phyloP scores from a whole-genome alignment of 2,113 vertebrate species.

The Dinomys branickii region DNA sequence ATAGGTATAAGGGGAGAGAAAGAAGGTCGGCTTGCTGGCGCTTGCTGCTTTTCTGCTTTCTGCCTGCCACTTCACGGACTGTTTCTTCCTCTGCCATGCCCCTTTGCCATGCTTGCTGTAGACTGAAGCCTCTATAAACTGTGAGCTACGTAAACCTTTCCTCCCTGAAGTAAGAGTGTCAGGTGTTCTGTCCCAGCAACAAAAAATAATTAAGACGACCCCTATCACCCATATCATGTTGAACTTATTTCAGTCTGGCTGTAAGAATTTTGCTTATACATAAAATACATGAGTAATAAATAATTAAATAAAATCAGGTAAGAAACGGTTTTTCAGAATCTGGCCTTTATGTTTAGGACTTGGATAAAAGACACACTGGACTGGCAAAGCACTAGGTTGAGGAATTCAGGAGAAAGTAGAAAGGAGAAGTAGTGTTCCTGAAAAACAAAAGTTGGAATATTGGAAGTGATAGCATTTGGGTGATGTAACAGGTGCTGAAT shows the following conservation, averaged over 20 bases:
- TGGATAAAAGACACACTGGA: conserved; percentile 10
- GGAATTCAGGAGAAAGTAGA: conserved; percentile 21
- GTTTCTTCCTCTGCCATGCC: background rate
- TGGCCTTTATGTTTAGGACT: conserved; percentile 15
- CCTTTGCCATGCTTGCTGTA: background rate
- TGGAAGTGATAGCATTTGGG: conserved; percentile 72
- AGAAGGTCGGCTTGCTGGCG: background rate
- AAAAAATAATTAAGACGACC: background rate
- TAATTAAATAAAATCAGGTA: background rate
- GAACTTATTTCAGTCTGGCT: background rate
- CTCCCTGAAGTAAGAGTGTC: background rate
- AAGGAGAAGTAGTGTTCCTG: conserved; percentile 60
- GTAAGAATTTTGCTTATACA: background rate
- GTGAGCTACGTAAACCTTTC: background rate
- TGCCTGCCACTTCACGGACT: background rate
- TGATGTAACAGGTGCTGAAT: conserved; percentile 78
- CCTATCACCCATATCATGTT: background rate
- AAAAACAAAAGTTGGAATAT: conserved; percentile 59
- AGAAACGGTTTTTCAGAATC: background rate
- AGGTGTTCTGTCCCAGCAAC: background rate
- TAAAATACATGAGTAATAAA: background rate
- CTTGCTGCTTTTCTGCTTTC: background rate
- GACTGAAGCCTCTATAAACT: background rate
- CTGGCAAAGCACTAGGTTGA: background rate
- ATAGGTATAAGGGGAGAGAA: background rate